Evolutionary conservation across 1,140 invertebrate species (phyloP).

Genomic region (Apolygus lucorum): DNA sequence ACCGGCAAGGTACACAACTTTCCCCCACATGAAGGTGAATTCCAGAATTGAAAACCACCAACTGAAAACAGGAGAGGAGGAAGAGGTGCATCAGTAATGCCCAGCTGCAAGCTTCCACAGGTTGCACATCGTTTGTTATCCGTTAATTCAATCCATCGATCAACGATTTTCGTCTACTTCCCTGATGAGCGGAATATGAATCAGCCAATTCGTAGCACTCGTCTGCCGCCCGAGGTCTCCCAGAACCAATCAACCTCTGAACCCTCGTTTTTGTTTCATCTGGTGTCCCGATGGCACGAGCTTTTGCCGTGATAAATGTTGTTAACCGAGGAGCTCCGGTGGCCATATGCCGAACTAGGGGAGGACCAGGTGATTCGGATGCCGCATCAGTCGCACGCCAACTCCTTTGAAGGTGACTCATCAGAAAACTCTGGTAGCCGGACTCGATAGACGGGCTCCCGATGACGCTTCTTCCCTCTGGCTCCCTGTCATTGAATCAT

Average conservation of each 20-base stretch:
- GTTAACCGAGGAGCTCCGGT: not conserved
- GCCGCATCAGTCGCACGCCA: not conserved
- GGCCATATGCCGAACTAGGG: not conserved
- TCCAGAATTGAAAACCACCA: too few species aligned
- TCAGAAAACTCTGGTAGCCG: not conserved
- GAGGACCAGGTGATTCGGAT: conserved; percentile 3
- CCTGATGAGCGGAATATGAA: conserved; percentile 13
- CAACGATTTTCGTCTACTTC: conserved; percentile 9
- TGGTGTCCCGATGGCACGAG: conserved; percentile 1
- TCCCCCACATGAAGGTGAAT: too few species aligned
- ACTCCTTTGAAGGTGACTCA: not conserved
- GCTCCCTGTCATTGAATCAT: too few species aligned
- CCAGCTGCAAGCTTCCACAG: too few species aligned
- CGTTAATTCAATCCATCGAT: conserved; percentile 7
- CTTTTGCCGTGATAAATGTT: conserved; percentile 15
- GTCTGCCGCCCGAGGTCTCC: not conserved
- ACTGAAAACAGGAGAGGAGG: too few species aligned
- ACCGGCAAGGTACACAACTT: too few species aligned
- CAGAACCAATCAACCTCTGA: not conserved
- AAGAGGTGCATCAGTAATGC: too few species aligned
- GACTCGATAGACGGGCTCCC: not conserved
- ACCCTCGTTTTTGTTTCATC: conserved; percentile 10
- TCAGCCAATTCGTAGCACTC: conserved; percentile 6
- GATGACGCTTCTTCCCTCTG: not conserved
- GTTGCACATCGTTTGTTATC: not conserved